Conservation (phyloP, 2,888 invertebrate genomes). For the Tiliacea aurago region DNA sequence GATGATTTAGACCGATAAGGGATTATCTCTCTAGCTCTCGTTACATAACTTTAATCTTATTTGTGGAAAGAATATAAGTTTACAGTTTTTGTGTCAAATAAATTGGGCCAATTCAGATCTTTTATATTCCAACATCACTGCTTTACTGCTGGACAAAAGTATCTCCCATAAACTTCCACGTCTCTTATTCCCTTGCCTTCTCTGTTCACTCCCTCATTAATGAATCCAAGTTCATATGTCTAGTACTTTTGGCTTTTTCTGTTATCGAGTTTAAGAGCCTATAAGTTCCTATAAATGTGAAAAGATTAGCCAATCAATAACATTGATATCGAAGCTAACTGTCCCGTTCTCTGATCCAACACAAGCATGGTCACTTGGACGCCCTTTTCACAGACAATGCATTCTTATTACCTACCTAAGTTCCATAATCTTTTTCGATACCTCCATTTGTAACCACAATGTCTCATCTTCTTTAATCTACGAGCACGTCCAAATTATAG, state of each 20-base stretch:
- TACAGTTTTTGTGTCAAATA: background rate
- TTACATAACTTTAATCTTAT: constrained; percentile 30
- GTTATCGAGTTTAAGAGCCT: background rate
- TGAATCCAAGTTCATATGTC: background rate
- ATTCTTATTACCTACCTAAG: background rate
- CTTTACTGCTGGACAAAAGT: too few relatives aligned
- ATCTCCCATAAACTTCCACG: background rate
- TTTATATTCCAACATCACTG: background rate
- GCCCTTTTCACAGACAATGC: background rate
- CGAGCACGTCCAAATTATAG: constrained; percentile 31
- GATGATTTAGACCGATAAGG: constrained; percentile 37
- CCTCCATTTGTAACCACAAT: background rate
- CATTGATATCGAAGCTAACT: too few relatives aligned
- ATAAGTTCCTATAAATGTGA: too few relatives aligned
- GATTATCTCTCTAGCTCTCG: constrained; percentile 21
- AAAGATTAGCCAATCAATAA: background rate
- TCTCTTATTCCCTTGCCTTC: background rate
- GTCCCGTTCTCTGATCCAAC: background rate
- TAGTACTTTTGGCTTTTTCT: background rate
- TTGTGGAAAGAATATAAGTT: background rate
- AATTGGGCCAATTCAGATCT: background rate
- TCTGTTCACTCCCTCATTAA: background rate
- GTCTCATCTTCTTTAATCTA: constrained; percentile 30
- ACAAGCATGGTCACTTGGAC: background rate
- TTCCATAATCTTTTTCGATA: constrained; percentile 7